These are phyloP conservation scores for Albula goreensis DNA, from an alignment of 2,113 vertebrate genomes.

Conservation along the genomic window DNA sequence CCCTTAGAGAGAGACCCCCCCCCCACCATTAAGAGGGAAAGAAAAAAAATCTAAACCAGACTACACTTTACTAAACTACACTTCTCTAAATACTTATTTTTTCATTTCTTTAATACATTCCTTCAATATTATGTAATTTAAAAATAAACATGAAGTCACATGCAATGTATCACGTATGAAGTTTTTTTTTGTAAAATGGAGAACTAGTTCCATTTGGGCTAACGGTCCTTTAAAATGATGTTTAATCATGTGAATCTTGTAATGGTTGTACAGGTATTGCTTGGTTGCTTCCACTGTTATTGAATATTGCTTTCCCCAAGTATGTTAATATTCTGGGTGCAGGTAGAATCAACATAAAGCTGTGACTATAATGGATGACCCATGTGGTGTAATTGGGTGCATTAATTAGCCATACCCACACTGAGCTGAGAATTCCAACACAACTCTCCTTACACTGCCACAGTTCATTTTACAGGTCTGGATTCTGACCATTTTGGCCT, in stretches of 20 bases:
- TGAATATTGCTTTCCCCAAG: background rate
- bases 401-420: background rate
- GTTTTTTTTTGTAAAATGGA: background rate
- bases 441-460: background rate
- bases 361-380: background rate
- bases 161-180: background rate
- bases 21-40: background rate
- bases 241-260: background rate
- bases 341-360: too few relatives aligned
- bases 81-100: background rate
- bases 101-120: background rate
- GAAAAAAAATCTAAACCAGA: background rate
- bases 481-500: background rate
- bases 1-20: background rate
- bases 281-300: background rate
- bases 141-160: background rate
- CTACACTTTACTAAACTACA: background rate
- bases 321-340: too few relatives aligned
- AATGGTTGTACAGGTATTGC: background rate
- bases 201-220: background rate
- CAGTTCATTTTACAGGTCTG: background rate
- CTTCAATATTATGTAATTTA: too few relatives aligned
- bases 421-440: background rate
- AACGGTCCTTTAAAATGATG: background rate
- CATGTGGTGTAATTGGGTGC: background rate